These are phyloP conservation scores for Chiridota heheva DNA, from an alignment of 35 echinoderm and acorn worm genomes.

Conservation along the genomic window DNA sequence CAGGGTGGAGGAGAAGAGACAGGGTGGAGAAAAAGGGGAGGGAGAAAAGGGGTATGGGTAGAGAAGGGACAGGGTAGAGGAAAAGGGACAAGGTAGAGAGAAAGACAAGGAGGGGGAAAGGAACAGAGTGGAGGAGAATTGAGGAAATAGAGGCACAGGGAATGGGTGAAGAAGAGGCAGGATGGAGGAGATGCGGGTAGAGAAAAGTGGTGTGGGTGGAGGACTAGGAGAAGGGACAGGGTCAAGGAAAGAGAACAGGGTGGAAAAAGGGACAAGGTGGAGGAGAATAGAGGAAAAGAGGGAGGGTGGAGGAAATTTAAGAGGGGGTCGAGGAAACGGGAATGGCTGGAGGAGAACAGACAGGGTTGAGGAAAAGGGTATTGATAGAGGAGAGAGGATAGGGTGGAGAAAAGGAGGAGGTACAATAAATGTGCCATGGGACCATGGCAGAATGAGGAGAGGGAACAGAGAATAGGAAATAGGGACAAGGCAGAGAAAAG, in stretches of 20 bases:
- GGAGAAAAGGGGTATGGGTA: neutral
- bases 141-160: neutral
- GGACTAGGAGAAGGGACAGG: neutral
- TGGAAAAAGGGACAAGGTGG: neutral
- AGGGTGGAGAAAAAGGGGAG: neutral
- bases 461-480: too few species aligned
- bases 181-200: neutral
- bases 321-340: neutral
- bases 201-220: neutral
- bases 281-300: neutral
- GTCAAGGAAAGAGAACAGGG: neutral
- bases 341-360: neutral
- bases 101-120: neutral
- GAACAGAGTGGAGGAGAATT: neutral
- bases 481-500: neutral
- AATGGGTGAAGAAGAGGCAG: neutral
- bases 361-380: neutral
- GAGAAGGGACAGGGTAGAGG: neutral
- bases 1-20: too few species aligned
- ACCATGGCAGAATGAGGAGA: too few species aligned
- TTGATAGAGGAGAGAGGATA: neutral
- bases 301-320: too few species aligned
- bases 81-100: neutral
- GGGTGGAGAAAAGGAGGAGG: neutral
- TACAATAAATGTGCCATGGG: neutral